Evolutionary conservation across 2,888 invertebrate genomes (phyloP), one percentile per base, ranked within the genome.

Genomic region (Luperina testacea): DNA sequence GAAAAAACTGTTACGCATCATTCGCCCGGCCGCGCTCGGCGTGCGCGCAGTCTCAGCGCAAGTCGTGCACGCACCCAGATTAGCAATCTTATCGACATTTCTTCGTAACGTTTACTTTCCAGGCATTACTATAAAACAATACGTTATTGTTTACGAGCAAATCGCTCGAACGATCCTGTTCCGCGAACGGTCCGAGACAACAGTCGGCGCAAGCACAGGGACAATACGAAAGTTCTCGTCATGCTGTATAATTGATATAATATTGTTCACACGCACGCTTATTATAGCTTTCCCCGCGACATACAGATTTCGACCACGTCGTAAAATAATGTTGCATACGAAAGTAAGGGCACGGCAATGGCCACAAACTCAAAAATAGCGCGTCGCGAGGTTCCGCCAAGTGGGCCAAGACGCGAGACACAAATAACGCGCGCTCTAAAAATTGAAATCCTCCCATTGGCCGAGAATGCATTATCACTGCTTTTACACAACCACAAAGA

Each of bases 331-430:
- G 76, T 70, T 83, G 83, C 81, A 78, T 83, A 86, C 82, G 84
- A 90, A 91, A 88, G 87, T 87, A 92, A 94, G 93, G 93, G 92
- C 93, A 90, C 90, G 94, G 92, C 93, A 94, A 93, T 95, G 95
- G 94, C 93, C 93, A 94, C 93, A 92, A 92, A 90, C 91, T 88
- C 91, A 92, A 89, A 95, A 95, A 94, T 95, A 95, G 94, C 91
- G 79, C 93, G 90, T 90, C 91, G 93, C 93, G 93, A 91, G 88
- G 92, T 91, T 89, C 90, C 92, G 92, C 93, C 92, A 94, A 95
- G 94, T 95, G 93, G 95, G 95, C 93, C 95, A 93, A 84, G 82
- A 84, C 88, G 87, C 81, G 88, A 90, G 88, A 92, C 90, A 90
- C 85, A 94, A 94, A 94, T 93, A 94, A 90, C 91, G 85, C 90